Evolutionary conservation across 2,113 vertebrate species (phyloP).

Genomic region (Cettia cetti): DNA sequence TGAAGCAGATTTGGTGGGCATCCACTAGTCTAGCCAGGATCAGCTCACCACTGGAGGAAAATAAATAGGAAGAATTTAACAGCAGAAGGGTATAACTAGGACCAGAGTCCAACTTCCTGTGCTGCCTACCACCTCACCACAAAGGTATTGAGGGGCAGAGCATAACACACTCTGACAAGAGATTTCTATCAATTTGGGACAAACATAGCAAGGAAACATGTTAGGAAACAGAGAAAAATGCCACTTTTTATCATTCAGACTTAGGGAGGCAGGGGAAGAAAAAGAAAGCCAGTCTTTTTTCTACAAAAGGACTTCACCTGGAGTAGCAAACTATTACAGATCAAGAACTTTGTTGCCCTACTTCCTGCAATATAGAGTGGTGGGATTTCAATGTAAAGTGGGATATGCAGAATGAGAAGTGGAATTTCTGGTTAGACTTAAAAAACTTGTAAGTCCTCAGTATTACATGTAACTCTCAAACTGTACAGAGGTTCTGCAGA

Average conservation of each 20-base stretch:
- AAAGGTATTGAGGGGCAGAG: background rate
- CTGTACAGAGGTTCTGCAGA: fast-evolving
- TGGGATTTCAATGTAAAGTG: background rate
- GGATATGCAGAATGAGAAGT: background rate
- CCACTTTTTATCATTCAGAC: background rate
- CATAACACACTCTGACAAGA: background rate
- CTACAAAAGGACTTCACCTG: background rate
- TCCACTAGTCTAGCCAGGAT: background rate
- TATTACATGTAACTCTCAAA: background rate
- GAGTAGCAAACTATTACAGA: background rate
- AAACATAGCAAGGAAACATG: background rate
- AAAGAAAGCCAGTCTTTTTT: background rate
- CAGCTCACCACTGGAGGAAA: background rate
- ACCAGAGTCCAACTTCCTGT: background rate
- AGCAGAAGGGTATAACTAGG: background rate
- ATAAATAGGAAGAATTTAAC: background rate
- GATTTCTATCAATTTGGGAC: background rate
- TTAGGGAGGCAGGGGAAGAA: background rate
- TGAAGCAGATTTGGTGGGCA: background rate
- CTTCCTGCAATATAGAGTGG: background rate
- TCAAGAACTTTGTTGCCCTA: background rate
- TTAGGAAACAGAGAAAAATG: background rate
- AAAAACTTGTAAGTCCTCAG: background rate
- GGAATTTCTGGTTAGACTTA: background rate
- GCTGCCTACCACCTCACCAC: background rate